A percentile compares a stretch with the other conserved stretches of the same genome.
phyloP scores from a whole-genome alignment of 2,888 invertebrate genomes.

The Pristionchus maxplancki region DNA sequence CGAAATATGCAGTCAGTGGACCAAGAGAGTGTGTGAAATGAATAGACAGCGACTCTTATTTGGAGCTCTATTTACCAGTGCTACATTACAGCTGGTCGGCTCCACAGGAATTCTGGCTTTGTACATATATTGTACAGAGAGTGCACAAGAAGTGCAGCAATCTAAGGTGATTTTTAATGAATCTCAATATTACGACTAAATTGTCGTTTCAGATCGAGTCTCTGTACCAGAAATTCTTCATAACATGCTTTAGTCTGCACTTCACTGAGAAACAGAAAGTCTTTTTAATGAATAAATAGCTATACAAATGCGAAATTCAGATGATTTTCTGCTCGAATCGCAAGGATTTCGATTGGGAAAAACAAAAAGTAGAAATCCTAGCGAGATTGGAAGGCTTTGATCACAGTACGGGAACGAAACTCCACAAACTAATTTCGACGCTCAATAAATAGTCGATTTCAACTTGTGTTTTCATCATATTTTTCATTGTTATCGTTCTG shows the following conservation, averaged over 20 bases:
- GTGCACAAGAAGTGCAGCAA: not conserved
- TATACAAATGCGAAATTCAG: slow-evolving; percentile 22
- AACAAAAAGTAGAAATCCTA: not conserved
- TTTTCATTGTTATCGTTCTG: no score
- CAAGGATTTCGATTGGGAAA: not conserved
- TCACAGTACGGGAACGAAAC: not conserved
- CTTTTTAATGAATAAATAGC: not conserved
- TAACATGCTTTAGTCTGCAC: not conserved
- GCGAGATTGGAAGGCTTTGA: slow-evolving; percentile 29
- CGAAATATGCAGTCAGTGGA: no score
- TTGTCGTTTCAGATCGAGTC: not conserved
- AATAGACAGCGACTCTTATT: no score
- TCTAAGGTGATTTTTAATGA: not conserved
- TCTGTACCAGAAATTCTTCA: not conserved
- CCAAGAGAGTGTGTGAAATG: no score
- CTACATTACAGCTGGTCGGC: not conserved
- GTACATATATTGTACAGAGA: not conserved
- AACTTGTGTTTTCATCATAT: no score
- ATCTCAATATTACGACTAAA: not conserved
- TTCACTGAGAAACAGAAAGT: not conserved
- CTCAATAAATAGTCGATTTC: not conserved
- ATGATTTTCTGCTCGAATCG: no score
- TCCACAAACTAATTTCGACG: not conserved
- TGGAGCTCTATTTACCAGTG: no score
- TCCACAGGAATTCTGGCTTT: not conserved